These are phyloP conservation scores for Molossus alvarezi DNA, from an alignment of 2,797 vertebrate genomes.

Conservation along the genomic window DNA sequence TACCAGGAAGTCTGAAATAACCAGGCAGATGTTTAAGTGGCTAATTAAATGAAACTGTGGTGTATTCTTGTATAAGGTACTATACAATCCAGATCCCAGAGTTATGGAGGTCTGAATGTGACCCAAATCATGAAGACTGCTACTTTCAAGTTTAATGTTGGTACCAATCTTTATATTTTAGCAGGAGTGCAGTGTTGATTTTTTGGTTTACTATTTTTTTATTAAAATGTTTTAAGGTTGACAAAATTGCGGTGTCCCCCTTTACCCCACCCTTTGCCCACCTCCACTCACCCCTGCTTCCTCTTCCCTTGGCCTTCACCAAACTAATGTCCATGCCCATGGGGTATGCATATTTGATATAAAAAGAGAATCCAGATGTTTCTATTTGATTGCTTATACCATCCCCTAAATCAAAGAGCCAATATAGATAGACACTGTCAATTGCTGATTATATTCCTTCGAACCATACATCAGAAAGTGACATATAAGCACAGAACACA, in stretches of 20 bases:
- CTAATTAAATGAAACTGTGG: not conserved
- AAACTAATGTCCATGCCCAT: too few species aligned
- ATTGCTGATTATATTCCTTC: conserved; percentile 29
- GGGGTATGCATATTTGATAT: not conserved
- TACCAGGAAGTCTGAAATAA: conserved; percentile 3
- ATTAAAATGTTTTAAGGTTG: too few species aligned
- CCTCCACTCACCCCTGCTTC: too few species aligned
- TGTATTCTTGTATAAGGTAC: not conserved
- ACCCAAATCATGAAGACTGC: not conserved
- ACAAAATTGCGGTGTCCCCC: too few species aligned
- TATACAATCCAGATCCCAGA: not conserved
- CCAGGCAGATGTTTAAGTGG: not conserved
- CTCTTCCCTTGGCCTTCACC: too few species aligned
- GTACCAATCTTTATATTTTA: not conserved
- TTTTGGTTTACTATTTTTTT: not conserved
- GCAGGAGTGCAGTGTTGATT: not conserved
- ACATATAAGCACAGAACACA: not conserved
- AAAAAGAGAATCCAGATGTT: not conserved
- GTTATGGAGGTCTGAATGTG: not conserved
- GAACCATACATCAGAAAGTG: not conserved
- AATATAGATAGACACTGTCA: not conserved
- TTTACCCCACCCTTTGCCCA: too few species aligned
- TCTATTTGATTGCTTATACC: not conserved
- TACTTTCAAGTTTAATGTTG: not conserved
- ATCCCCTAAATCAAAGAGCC: not conserved